Percentiles rank a stretch among this genome's conserved stretches.
Evolutionary conservation across 2,888 invertebrate genomes (phyloP).

Genomic region (Norana najaformis): DNA sequence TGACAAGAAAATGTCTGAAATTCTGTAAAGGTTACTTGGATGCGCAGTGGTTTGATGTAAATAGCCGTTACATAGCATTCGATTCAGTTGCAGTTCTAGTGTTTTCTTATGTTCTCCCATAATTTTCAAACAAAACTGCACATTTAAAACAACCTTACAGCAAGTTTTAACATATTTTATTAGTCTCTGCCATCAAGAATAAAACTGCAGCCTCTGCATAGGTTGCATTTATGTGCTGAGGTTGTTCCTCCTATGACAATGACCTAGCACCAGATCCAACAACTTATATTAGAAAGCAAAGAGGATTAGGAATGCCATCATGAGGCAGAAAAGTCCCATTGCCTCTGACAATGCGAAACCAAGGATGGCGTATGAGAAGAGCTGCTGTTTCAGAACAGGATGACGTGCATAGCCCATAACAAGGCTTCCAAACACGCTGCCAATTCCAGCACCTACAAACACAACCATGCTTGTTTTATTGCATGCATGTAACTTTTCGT

Average conservation of each 20-base stretch:
- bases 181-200: neutral
- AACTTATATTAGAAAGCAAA: slow-evolving; percentile 81
- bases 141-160: neutral
- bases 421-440: slow-evolving; percentile 92
- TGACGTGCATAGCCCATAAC: slow-evolving; percentile 95
- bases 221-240: neutral
- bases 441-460: slow-evolving; percentile 87
- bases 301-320: slow-evolving; percentile 97
- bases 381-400: slow-evolving; percentile 93
- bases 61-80: neutral
- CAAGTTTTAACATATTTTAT: neutral
- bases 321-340: slow-evolving; percentile 98
- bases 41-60: neutral
- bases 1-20: no score
- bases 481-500: neutral
- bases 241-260: slow-evolving; percentile 13
- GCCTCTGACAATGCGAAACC: slow-evolving; percentile 97
- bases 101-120: neutral
- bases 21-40: neutral
- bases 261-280: neutral
- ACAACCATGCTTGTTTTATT: neutral
- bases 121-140: neutral
- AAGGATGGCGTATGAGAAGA: slow-evolving; percentile 96
- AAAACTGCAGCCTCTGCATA: neutral
- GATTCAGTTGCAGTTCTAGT: neutral